Evolutionary conservation across 2,797 vertebrate species (phyloP).

Genomic region (Macroramphosus scolopax): DNA sequence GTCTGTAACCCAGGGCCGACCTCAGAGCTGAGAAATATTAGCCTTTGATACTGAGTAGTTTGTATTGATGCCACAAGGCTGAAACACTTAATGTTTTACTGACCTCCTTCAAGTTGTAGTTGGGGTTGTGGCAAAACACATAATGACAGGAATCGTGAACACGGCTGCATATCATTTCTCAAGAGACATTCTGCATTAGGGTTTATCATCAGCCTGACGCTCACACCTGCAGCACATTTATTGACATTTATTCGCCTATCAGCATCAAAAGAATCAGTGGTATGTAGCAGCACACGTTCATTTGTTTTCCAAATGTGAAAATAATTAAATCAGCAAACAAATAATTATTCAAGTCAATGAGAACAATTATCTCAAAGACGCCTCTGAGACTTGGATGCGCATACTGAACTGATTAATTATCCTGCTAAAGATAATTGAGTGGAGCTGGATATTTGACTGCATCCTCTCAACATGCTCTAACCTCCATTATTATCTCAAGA

Average conservation of each 20-base stretch:
- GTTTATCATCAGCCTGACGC: too few species aligned
- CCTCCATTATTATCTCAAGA: slow-evolving; percentile 30
- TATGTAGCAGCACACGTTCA: slow-evolving; percentile 50
- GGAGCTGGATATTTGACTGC: slow-evolving; percentile 69
- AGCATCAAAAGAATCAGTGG: slow-evolving; percentile 16
- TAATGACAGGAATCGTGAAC: slow-evolving; percentile 44
- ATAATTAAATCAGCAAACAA: slow-evolving; percentile 87
- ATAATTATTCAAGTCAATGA: slow-evolving; percentile 87
- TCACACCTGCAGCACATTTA: slow-evolving; percentile 3
- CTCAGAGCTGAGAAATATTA: slow-evolving; percentile 67
- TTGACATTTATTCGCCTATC: slow-evolving; percentile 13
- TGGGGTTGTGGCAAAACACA: slow-evolving; percentile 37
- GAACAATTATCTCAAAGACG: slow-evolving; percentile 84
- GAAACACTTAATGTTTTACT: slow-evolving; percentile 67
- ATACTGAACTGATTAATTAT: slow-evolving; percentile 84
- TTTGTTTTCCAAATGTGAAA: slow-evolving; percentile 81
- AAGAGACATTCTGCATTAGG: slow-evolving; percentile 21
- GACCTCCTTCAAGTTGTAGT: slow-evolving; percentile 56
- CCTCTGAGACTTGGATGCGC: slow-evolving; percentile 82
- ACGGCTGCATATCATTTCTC: slow-evolving; percentile 31
- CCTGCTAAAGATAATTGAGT: slow-evolving; percentile 80
- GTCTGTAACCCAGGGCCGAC: slow-evolving; percentile 64
- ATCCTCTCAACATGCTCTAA: slow-evolving; percentile 41
- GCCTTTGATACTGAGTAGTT: slow-evolving; percentile 64
- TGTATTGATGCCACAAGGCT: slow-evolving; percentile 65